phyloP scores from a whole-genome alignment of 2,888 invertebrate genomes.

The Ceramica pisi region DNA sequence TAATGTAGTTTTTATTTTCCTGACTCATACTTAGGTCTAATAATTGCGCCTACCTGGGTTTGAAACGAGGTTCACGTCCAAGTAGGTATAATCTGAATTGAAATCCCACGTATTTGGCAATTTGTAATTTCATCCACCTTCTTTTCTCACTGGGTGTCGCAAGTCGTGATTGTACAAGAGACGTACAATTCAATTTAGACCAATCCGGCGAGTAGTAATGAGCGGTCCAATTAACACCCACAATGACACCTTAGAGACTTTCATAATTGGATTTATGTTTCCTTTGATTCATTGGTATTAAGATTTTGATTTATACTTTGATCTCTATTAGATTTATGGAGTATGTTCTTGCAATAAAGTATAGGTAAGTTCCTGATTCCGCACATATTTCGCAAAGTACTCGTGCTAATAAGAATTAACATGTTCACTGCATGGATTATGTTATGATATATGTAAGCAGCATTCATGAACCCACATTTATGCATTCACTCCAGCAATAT shows the following conservation, averaged over 20 bases:
- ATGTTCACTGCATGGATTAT: constrained; percentile 37
- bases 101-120: constrained; percentile 65
- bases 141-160: constrained; percentile 59
- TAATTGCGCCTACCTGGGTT: constrained; percentile 35
- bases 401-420: constrained; percentile 39
- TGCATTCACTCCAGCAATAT: constrained; percentile 20
- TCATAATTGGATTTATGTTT: constrained; percentile 56
- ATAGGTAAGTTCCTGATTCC: neutral
- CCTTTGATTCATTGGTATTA: constrained; percentile 33
- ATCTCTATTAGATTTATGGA: constrained; percentile 12
- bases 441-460: constrained; percentile 47
- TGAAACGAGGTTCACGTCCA: constrained; percentile 30
- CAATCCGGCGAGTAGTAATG: constrained; percentile 47
- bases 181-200: constrained; percentile 55
- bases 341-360: constrained; percentile 5
- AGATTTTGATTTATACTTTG: constrained; percentile 33
- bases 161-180: constrained; percentile 61
- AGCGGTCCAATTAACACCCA: constrained; percentile 58
- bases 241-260: constrained; percentile 52
- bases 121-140: constrained; percentile 62
- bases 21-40: constrained; percentile 37
- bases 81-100: constrained; percentile 54
- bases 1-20: constrained; percentile 34
- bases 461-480: constrained; percentile 39
- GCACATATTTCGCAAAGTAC: constrained; percentile 41